Evolutionary conservation across 2,888 invertebrate genomes (phyloP).

Genomic region (Poecilus cupreus): DNA sequence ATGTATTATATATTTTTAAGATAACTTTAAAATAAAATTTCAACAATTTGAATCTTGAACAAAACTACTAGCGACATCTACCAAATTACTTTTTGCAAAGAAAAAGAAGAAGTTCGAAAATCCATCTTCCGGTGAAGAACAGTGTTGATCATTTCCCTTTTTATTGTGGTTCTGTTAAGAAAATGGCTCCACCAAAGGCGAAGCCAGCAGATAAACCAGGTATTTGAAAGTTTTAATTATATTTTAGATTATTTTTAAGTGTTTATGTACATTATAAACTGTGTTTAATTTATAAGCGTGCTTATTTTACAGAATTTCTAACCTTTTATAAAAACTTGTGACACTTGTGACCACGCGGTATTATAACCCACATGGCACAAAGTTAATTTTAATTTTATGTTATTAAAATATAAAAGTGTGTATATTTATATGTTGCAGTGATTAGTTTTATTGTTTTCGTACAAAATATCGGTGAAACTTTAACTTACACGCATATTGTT

Average conservation of each 20-base stretch:
- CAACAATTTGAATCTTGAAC: not conserved
- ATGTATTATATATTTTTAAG: not conserved
- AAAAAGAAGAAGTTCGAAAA: conserved; percentile 35
- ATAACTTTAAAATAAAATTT: not conserved
- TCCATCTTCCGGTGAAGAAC: conserved; percentile 49
- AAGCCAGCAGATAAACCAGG: conserved; percentile 88
- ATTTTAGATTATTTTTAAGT: conserved; percentile 43
- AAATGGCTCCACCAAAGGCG: conserved; percentile 92
- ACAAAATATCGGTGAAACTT: not conserved
- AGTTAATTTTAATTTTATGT: not conserved
- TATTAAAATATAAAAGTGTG: not conserved
- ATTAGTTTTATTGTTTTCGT: conserved; percentile 60
- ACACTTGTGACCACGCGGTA: conserved; percentile 65
- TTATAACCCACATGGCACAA: conserved; percentile 54
- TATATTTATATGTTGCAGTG: conserved; percentile 39
- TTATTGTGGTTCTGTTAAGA: conserved; percentile 69
- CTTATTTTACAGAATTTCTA: conserved; percentile 50
- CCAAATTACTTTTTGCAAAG: not conserved
- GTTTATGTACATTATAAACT: not conserved
- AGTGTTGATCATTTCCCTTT: conserved; percentile 66
- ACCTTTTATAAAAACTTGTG: conserved; percentile 43
- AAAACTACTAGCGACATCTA: not conserved
- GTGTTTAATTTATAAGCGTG: not conserved
- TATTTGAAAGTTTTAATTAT: conserved; percentile 74
- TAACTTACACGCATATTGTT: not conserved